A percentile compares a stretch with the other conserved stretches of the same genome.
phyloP scores from a whole-genome alignment of 2,113 vertebrate species.

The Lamprotornis superbus region DNA sequence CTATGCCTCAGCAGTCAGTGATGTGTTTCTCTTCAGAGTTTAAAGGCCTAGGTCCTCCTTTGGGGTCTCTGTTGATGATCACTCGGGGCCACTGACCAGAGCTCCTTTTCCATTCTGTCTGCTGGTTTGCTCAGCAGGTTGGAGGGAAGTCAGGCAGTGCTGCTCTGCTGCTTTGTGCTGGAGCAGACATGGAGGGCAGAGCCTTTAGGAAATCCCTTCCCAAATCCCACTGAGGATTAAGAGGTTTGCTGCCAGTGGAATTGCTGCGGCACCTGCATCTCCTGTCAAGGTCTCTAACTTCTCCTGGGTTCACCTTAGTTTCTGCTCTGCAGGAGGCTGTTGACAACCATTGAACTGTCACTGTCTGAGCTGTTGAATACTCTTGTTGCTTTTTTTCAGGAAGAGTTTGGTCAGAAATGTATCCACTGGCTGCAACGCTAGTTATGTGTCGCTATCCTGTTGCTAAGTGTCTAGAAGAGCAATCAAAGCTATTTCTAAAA shows the following conservation, averaged over 20 bases:
- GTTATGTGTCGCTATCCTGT: rapidly evolving
- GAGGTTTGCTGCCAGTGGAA: background rate
- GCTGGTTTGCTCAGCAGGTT: background rate
- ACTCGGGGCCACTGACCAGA: rapidly evolving
- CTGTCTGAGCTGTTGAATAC: background rate
- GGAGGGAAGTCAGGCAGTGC: background rate
- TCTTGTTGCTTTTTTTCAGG: background rate
- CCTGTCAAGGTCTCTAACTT: background rate
- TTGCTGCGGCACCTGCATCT: background rate
- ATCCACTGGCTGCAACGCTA: background rate
- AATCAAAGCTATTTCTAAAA: background rate
- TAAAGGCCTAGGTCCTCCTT: background rate
- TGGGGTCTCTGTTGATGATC: background rate
- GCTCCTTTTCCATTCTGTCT: background rate
- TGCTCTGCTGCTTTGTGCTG: background rate
- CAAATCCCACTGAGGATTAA: background rate
- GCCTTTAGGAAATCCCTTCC: background rate
- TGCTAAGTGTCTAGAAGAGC: background rate
- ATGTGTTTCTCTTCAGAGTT: background rate
- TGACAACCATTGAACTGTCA: background rate
- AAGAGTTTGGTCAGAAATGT: background rate
- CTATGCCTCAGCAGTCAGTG: background rate
- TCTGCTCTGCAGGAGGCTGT: background rate
- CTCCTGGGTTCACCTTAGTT: background rate
- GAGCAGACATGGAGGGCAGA: background rate